A percentile compares a stretch with the other conserved stretches of the same genome.
Evolutionary conservation across 2,888 invertebrate species (phyloP).

Genomic region (Gryllus longicercus): DNA sequence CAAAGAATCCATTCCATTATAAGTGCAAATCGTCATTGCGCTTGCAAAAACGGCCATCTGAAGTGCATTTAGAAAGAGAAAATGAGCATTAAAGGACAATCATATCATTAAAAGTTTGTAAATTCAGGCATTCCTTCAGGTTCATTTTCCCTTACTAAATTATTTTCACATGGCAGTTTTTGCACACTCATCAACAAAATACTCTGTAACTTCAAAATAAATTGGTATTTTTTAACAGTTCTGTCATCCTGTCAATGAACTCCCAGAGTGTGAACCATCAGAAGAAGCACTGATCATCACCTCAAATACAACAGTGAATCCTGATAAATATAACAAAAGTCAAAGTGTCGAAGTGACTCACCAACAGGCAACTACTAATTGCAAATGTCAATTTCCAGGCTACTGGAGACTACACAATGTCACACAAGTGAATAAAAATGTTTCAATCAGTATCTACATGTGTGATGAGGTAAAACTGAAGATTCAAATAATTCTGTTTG

Average conservation of each 20-base stretch:
- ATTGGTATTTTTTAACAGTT: constrained; percentile 48
- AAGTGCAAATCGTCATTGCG: too few relatives aligned
- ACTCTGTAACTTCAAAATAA: too few relatives aligned
- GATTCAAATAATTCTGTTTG: neutral
- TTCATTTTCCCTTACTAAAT: too few relatives aligned
- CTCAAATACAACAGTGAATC: constrained; percentile 36
- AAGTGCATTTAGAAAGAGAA: too few relatives aligned
- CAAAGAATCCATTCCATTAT: too few relatives aligned
- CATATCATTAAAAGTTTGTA: too few relatives aligned
- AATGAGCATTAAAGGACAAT: too few relatives aligned
- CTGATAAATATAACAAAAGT: neutral
- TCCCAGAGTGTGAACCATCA: constrained; percentile 39
- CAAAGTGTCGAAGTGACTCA: constrained; percentile 18
- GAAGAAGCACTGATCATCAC: constrained; percentile 49
- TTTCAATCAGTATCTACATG: neutral
- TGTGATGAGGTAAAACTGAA: too few relatives aligned
- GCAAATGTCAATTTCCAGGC: constrained; percentile 51
- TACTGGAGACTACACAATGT: constrained; percentile 50
- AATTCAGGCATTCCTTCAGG: too few relatives aligned
- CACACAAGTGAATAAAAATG: neutral
- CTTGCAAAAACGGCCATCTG: too few relatives aligned
- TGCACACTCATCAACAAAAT: too few relatives aligned
- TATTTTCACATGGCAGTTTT: too few relatives aligned
- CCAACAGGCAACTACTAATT: constrained; percentile 21
- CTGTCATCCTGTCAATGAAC: constrained; percentile 48